phyloP scores from a whole-genome alignment of 2,888 invertebrate genomes.

The Archips crataeganus region DNA sequence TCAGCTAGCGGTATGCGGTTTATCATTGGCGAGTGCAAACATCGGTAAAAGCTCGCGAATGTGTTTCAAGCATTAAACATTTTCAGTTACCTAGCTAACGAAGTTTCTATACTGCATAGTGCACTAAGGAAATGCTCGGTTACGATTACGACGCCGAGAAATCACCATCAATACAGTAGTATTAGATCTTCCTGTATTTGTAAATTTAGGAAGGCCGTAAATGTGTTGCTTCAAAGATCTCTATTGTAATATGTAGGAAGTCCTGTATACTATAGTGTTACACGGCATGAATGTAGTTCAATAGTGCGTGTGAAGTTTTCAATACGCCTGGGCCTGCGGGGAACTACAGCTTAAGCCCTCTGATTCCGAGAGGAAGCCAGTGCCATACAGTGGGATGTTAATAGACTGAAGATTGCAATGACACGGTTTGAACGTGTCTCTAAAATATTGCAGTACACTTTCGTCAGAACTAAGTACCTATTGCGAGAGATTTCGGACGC shows the following conservation, averaged over 20 bases:
- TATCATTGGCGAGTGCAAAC: constrained; percentile 74
- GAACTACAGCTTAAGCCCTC: no score
- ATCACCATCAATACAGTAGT: constrained; percentile 41
- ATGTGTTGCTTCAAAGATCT: background rate
- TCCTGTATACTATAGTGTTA: background rate
- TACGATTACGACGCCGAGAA: constrained; percentile 48
- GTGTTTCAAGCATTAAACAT: constrained; percentile 62
- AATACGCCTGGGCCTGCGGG: no score
- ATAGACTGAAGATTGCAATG: no score
- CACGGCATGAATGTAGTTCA: no score
- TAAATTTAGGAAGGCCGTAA: constrained; percentile 18
- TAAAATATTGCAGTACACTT: background rate
- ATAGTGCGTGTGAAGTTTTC: no score
- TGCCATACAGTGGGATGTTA: no score
- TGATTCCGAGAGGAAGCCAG: no score
- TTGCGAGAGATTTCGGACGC: constrained; percentile 17
- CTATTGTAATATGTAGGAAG: background rate
- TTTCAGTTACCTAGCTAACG: constrained; percentile 42
- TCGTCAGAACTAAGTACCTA: background rate
- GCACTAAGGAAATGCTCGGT: constrained; percentile 45
- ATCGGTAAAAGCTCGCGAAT: constrained; percentile 59
- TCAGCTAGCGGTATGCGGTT: constrained; percentile 65
- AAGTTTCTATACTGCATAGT: constrained; percentile 9
- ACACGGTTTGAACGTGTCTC: background rate
- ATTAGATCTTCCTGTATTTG: constrained; percentile 11